phyloP scores from a whole-genome alignment of 2,888 invertebrate genomes.

The Leucophora obtusa region DNA sequence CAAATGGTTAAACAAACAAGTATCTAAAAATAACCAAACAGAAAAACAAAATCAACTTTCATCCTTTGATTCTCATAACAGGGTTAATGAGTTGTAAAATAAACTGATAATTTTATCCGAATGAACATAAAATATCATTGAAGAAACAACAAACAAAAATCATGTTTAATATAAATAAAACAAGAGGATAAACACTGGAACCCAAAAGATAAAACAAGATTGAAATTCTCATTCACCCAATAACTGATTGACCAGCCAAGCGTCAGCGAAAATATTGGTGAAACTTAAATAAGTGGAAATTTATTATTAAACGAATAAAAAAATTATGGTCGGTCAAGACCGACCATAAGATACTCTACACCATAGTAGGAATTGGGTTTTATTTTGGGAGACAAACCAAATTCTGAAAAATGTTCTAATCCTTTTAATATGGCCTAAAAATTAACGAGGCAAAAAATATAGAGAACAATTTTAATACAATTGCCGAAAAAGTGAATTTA shows the following conservation, averaged over 20 bases:
- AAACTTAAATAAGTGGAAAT: conserved; percentile 60
- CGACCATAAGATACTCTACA: no score
- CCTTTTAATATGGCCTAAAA: no score
- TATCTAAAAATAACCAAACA: no score
- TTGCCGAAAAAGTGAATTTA: no score
- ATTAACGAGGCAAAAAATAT: no score
- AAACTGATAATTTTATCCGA: background rate
- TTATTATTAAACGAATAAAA: background rate
- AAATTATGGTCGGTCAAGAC: no score
- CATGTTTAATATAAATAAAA: conserved; percentile 64
- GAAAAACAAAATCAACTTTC: background rate
- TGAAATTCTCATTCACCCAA: conserved; percentile 29
- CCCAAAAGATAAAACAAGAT: conserved; percentile 50
- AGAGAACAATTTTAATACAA: no score
- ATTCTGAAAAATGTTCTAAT: no score
- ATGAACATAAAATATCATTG: conserved; percentile 18
- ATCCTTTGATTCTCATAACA: background rate
- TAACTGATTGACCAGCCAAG: conserved; percentile 51
- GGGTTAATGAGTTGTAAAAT: background rate
- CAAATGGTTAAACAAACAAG: no score
- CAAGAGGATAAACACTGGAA: conserved; percentile 59
- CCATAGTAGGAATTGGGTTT: no score
- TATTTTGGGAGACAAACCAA: no score
- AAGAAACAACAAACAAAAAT: conserved; percentile 55
- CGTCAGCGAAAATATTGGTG: conserved; percentile 49